phyloP scores from a whole-genome alignment of 2,888 invertebrate species.

The Epinotia bilunana region DNA sequence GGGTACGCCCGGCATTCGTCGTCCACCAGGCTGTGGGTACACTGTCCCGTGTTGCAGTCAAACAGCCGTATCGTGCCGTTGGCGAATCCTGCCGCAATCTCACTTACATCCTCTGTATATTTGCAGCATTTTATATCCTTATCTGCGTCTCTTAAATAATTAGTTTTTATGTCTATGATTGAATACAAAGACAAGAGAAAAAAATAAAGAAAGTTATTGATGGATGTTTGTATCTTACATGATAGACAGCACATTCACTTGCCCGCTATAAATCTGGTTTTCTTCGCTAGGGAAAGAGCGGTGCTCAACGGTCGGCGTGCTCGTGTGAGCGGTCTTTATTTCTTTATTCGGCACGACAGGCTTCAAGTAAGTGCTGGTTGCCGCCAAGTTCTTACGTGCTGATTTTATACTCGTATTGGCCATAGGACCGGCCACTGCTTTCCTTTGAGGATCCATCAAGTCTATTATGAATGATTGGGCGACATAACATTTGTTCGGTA shows the following conservation, averaged over 20 bases:
- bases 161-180: background rate
- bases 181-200: background rate
- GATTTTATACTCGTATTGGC: conserved; percentile 61
- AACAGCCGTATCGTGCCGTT: conserved; percentile 85
- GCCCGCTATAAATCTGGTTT: conserved; percentile 72
- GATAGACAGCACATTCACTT: conserved; percentile 73
- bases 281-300: conserved; percentile 64
- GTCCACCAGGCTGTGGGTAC: conserved; percentile 80
- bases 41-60: conserved; percentile 76
- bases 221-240: conserved; percentile 57
- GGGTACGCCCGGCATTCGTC: conserved; percentile 81
- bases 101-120: conserved; percentile 85
- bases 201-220: too few species aligned
- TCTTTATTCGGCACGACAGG: conserved; percentile 62
- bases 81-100: conserved; percentile 85
- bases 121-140: conserved; percentile 84
- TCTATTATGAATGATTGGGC: background rate
- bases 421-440: conserved; percentile 67
- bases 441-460: conserved; percentile 71
- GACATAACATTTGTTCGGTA: background rate
- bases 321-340: conserved; percentile 70
- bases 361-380: conserved; percentile 57
- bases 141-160: conserved; percentile 75
- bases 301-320: conserved; percentile 67
- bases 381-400: conserved; percentile 66